Evolutionary conservation across 2,113 vertebrate genomes (phyloP).

Genomic region (Clarias magur): DNA sequence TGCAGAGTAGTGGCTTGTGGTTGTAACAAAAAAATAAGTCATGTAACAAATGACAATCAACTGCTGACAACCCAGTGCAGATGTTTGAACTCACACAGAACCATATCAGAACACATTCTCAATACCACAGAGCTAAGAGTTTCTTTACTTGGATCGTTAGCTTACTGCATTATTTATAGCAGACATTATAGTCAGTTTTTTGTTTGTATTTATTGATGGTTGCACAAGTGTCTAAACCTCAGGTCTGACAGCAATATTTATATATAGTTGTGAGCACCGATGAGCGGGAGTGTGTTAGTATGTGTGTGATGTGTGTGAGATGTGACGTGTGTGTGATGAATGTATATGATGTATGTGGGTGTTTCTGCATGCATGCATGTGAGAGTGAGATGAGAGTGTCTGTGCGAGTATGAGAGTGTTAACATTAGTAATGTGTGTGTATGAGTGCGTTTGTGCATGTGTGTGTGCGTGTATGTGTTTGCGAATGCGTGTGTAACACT

Average conservation of each 20-base stretch:
- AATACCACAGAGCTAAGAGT: neutral
- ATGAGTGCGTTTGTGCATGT: too few relatives aligned
- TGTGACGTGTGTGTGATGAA: too few relatives aligned
- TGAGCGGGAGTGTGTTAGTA: too few relatives aligned
- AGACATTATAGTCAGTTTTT: neutral
- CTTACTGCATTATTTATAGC: neutral
- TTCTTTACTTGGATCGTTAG: neutral
- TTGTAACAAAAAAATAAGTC: neutral
- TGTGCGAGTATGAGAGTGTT: too few relatives aligned
- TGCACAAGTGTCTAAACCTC: neutral
- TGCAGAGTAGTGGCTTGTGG: neutral
- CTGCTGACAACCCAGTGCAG: neutral
- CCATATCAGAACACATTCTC: neutral
- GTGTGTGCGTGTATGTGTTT: too few relatives aligned
- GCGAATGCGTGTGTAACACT: too few relatives aligned
- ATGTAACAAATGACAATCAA: neutral
- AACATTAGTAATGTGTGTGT: too few relatives aligned
- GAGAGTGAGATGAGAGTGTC: too few relatives aligned
- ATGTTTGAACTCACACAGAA: neutral
- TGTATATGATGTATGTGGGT: too few relatives aligned
- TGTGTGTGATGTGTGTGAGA: too few relatives aligned
- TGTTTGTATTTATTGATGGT: neutral
- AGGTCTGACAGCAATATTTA: neutral
- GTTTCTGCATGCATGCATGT: too few relatives aligned
- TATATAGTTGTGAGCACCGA: too few relatives aligned